phyloP scores from a whole-genome alignment of 2,797 vertebrate genomes.

The Sphenopsis melanotis region DNA sequence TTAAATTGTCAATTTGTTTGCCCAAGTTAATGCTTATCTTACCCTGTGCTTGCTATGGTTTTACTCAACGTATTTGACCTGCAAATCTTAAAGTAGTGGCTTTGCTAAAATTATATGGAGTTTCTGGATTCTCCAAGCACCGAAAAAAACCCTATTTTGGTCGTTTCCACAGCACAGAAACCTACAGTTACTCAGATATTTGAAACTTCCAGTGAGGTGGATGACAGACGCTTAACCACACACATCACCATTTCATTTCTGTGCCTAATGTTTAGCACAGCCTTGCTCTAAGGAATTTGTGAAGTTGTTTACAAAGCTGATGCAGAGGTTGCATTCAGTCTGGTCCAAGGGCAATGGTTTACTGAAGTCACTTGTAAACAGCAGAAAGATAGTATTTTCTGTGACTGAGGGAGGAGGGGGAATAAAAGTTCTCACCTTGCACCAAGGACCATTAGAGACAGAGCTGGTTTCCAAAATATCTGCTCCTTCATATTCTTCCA shows the following conservation, averaged over 20 bases:
- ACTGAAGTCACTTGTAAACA: neutral
- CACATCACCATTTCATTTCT: constrained; percentile 19
- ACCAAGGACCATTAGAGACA: constrained; percentile 61
- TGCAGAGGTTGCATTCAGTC: constrained; percentile 9
- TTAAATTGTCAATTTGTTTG: constrained; percentile 23
- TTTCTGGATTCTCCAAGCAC: constrained; percentile 14
- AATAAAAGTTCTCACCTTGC: constrained; percentile 57
- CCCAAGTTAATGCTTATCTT: constrained; percentile 35
- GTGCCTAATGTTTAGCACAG: constrained; percentile 26
- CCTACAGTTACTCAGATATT: constrained; percentile 45
- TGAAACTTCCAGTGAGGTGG: neutral
- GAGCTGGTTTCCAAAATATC: constrained; percentile 31
- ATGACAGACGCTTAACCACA: neutral
- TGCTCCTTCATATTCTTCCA: constrained; percentile 56
- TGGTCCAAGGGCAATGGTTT: constrained; percentile 6
- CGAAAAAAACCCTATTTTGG: neutral
- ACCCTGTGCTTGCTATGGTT: neutral
- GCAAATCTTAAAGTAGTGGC: constrained; percentile 1
- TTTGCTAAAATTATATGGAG: constrained; percentile 8
- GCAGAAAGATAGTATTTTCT: constrained; percentile 1
- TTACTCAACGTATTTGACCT: neutral
- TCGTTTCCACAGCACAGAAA: constrained; percentile 31
- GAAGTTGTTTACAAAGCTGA: constrained; percentile 36
- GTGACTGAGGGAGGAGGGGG: neutral
- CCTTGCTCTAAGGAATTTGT: constrained; percentile 19